These are phyloP conservation scores for Ischnus inquisitorius DNA, from an alignment of 2,888 invertebrate species.

Conservation along the genomic window DNA sequence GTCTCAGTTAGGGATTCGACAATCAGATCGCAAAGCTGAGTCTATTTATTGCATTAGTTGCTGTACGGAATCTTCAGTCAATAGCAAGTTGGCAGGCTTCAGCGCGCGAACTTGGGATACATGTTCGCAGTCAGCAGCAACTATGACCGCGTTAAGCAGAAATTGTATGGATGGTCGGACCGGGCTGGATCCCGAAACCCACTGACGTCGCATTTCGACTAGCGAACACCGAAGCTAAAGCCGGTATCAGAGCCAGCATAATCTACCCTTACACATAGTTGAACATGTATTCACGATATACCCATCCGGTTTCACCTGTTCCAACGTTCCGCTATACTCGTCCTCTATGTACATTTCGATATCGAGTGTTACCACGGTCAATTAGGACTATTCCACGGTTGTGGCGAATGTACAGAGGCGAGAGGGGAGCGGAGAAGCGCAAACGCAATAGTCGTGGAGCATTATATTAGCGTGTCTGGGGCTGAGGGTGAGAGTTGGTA, in stretches of 20 bases:
- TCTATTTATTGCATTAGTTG: neutral
- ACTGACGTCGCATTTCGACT: conserved; percentile 22
- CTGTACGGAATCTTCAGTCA: neutral
- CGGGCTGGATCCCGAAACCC: conserved; percentile 25
- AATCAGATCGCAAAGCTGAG: neutral
- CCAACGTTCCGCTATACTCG: conserved; percentile 16
- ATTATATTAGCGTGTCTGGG: conserved; percentile 51
- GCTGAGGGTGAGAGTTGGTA: neutral
- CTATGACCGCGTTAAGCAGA: conserved; percentile 28
- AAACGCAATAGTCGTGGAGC: conserved; percentile 31
- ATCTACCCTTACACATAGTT: conserved; percentile 32
- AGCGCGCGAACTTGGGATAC: neutral
- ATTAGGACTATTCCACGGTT: conserved; percentile 59
- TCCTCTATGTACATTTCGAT: conserved; percentile 28
- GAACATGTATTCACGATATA: conserved; percentile 30
- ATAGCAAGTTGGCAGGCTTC: neutral
- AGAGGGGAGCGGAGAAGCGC: neutral
- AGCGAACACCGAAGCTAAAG: conserved; percentile 38
- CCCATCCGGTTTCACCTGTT: conserved; percentile 45
- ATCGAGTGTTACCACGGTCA: conserved; percentile 48
- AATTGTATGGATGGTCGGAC: conserved; percentile 16
- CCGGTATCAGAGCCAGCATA: conserved; percentile 33
- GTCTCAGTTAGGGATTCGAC: neutral
- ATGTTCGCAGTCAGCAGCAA: conserved; percentile 13
- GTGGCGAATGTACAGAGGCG: conserved; percentile 5